phyloP scores from a whole-genome alignment of 2,888 invertebrate genomes.

The Argyra leucocephala region DNA sequence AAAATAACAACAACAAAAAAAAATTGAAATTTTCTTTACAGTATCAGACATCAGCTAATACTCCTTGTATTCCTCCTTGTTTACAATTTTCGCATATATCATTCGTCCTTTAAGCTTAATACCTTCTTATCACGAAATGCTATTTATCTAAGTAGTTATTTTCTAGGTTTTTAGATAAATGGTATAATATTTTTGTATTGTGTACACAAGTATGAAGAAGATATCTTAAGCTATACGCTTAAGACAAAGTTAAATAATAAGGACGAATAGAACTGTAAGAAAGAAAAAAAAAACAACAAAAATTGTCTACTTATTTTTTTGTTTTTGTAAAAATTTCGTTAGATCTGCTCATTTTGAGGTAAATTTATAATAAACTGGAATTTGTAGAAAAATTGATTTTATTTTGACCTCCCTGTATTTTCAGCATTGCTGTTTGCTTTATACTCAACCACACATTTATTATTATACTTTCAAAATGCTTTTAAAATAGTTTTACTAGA shows the following conservation, averaged over 20 bases:
- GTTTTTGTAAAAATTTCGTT: too few species aligned
- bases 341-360: too few species aligned
- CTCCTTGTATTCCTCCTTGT: not conserved
- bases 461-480: too few species aligned
- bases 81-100: constrained; percentile 6
- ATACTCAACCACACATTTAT: too few species aligned
- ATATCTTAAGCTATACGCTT: not conserved
- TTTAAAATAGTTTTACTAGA: too few species aligned
- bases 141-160: constrained; percentile 4
- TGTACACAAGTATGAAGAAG: not conserved
- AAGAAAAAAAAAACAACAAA: not conserved
- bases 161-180: not conserved
- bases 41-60: constrained; percentile 3
- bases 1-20: too few species aligned
- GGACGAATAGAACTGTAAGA: not conserved
- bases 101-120: constrained; percentile 3
- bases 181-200: not conserved
- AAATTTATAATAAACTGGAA: too few species aligned
- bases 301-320: too few species aligned
- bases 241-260: constrained; percentile 6
- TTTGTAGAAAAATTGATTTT: too few species aligned
- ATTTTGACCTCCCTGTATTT: too few species aligned
- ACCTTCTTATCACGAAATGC: constrained; percentile 1
- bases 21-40: not conserved
- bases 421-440: too few species aligned